Evolutionary conservation across 2,797 vertebrate genomes (phyloP).

Genomic region (Anableps anableps): DNA sequence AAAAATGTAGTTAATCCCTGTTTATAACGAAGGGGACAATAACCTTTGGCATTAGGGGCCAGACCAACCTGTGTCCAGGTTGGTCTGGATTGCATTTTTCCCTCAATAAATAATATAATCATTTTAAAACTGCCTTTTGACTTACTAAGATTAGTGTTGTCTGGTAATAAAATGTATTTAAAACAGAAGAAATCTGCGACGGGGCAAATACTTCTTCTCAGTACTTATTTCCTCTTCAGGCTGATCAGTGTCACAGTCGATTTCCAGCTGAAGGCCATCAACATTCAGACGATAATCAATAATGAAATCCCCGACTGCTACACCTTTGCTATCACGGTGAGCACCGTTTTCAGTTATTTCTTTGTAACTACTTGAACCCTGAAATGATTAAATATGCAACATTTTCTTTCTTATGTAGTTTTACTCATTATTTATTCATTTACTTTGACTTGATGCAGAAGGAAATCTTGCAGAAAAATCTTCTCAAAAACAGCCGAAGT

Average conservation of each 20-base stretch:
- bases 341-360: not conserved
- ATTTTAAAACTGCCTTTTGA: not conserved
- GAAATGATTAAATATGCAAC: not conserved
- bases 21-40: not conserved
- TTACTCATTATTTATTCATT: not conserved
- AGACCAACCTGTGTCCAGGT: too few species aligned
- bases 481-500: not conserved
- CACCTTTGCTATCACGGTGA: constrained; percentile 90
- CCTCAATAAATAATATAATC: not conserved
- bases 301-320: constrained; percentile 96
- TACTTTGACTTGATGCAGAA: not conserved
- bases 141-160: not conserved
- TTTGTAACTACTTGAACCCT: not conserved
- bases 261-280: constrained; percentile 95
- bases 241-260: constrained; percentile 91
- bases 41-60: not conserved
- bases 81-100: not conserved
- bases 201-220: not conserved
- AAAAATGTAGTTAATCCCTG: too few species aligned
- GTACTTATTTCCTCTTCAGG: constrained; percentile 64
- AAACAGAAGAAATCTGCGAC: not conserved
- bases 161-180: not conserved
- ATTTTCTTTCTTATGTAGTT: not conserved
- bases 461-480: not conserved
- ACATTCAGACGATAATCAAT: constrained; percentile 94